Base-by-base conservation (phyloP, 2,113 vertebrate genomes). In the Tricholaema leucomelas region DNA sequence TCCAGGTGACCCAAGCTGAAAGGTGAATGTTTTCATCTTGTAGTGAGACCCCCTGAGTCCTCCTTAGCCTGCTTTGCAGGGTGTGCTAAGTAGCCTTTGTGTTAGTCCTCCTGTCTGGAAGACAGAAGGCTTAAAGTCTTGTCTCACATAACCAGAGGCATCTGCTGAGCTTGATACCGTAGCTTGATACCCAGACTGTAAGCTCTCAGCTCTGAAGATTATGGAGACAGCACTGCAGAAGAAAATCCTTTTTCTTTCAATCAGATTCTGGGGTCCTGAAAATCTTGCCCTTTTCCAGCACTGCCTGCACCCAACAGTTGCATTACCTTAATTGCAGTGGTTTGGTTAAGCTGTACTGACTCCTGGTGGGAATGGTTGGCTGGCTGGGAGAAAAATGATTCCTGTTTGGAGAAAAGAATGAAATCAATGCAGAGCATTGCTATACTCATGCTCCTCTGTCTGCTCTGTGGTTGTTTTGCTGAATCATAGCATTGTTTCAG, bases 121-220 rank as follows among this genome's bases (percentile, higher is more conserved):
- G 38, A 81, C 76, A 54, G 54, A 59, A 55, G 50, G 85, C 85
- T 94, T 91, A 85, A 94, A 74, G 54, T 74, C 89, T 59, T 86
- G 61, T 86, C 92, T 94, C 89, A 74, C 55, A 15, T 35, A 79
- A 78, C 92, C 89, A 70, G 89, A 54, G 67, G 81, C 89, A 78
- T 82, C 81, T 94, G 89, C 89, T 86, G 89, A 82, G 89, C 72
- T 74, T 78, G 85, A 82, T 82, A 91, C 81, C 58, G 20, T 64
- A 59, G 85, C 67, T 79, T 89, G 89, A 89, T 91, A 84, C 91
- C 44, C 85, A 59, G 78, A n/a, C 81, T 71, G 56, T 28, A 30
- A 79, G 72, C 72, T 20, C 82, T 64, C 48, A 8, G 78, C 82
- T 74, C 92, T 28, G 65, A 8, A 70, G 85, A 69, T 65, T 65